Conservation (phyloP, 2,113 vertebrate genomes). For the Hypanus sabinus region DNA sequence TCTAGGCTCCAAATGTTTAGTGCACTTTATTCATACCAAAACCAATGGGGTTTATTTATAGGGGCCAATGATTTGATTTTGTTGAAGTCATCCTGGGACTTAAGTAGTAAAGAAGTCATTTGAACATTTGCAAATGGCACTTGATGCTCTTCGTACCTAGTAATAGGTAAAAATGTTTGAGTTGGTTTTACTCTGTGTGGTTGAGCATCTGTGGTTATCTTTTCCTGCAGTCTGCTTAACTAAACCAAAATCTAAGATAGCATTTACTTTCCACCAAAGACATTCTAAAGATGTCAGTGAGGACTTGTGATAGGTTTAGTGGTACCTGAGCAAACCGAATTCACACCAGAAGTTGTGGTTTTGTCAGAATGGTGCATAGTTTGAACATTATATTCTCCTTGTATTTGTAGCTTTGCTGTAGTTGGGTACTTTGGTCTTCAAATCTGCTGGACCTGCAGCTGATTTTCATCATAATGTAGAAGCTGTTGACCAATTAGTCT, state of each 20-base stretch:
- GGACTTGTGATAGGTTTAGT: neutral
- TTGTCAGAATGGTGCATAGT: neutral
- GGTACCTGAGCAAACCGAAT: neutral
- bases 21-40: neutral
- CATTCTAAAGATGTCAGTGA: neutral
- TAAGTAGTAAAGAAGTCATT: neutral
- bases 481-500: neutral
- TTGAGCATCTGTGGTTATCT: neutral
- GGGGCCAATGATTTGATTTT: neutral
- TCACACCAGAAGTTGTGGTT: slow-evolving; percentile 7
- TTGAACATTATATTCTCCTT: neutral
- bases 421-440: neutral
- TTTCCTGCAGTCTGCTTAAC: neutral
- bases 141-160: neutral
- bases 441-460: neutral
- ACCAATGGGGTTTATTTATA: neutral
- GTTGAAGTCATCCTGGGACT: neutral
- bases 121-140: neutral
- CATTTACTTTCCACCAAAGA: neutral
- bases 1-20: neutral
- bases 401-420: neutral
- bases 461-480: neutral
- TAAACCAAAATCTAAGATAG: neutral
- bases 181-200: neutral
- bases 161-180: neutral